These are phyloP conservation scores for Willowsia nigromaculata DNA, from an alignment of 2,888 invertebrate genomes.

Conservation along the genomic window DNA sequence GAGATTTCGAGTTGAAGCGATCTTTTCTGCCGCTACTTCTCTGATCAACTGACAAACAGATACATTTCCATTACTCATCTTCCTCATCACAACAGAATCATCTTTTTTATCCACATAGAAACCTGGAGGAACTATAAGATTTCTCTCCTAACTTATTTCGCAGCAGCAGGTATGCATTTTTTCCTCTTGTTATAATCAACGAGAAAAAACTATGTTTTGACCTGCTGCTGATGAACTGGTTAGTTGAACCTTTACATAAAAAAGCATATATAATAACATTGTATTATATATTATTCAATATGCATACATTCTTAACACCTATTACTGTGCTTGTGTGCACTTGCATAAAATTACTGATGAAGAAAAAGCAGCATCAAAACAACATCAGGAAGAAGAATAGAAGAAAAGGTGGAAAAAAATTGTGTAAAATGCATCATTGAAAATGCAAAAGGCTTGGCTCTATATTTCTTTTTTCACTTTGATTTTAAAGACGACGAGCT, in stretches of 20 bases:
- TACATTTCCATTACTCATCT: slow-evolving; percentile 9
- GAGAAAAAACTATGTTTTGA: slow-evolving; percentile 34
- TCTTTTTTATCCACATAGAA: background rate
- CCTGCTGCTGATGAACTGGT: slow-evolving; percentile 57
- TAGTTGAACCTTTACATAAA: slow-evolving; percentile 40
- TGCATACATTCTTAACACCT: background rate
- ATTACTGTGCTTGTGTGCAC: background rate
- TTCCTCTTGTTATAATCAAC: background rate
- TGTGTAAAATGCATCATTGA: background rate
- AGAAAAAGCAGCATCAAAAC: background rate
- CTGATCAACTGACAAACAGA: too few relatives aligned
- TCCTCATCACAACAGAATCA: slow-evolving; percentile 8
- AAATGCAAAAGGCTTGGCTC: slow-evolving; percentile 55
- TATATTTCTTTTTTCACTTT: slow-evolving; percentile 36
- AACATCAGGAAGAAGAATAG: background rate
- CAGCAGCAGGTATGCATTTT: background rate
- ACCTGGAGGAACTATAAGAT: background rate
- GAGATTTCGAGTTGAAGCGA: too few relatives aligned
- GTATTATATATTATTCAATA: slow-evolving; percentile 3
- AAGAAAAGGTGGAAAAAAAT: slow-evolving; percentile 1
- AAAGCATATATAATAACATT: background rate
- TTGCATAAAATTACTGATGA: background rate
- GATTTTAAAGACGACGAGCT: slow-evolving; percentile 5
- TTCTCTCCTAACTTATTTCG: too few relatives aligned
- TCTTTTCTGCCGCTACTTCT: too few relatives aligned